Conservation (phyloP, 1,140 invertebrate genomes). For the Monomorium pharaonis region DNA sequence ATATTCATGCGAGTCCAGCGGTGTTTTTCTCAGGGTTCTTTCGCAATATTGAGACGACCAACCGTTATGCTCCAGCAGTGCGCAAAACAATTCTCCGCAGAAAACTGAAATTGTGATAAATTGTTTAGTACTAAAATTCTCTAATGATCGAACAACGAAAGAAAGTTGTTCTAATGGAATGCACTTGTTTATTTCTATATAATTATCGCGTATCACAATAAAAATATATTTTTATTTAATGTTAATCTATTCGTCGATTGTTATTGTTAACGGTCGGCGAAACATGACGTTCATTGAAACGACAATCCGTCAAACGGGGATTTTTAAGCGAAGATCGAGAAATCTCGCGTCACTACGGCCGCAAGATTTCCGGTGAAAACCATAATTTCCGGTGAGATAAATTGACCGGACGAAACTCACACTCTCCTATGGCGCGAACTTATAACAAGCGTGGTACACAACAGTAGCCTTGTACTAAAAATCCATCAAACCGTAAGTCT, state of each 20-base stretch:
- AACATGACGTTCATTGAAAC: not conserved
- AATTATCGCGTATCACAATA: not conserved
- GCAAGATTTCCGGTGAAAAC: slow-evolving; percentile 70
- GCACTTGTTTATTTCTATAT: not conserved
- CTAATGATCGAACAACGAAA: not conserved
- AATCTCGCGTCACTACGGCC: slow-evolving; percentile 50
- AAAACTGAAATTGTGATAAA: slow-evolving; percentile 4
- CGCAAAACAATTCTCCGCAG: not conserved
- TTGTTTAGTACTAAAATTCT: not conserved
- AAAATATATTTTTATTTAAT: not conserved
- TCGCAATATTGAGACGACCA: slow-evolving; percentile 10
- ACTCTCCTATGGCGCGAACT: not conserved
- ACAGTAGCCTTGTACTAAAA: slow-evolving; percentile 67
- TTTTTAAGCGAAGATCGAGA: slow-evolving; percentile 7
- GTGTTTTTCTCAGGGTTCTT: not conserved
- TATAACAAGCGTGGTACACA: slow-evolving; percentile 19
- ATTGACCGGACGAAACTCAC: slow-evolving; percentile 51
- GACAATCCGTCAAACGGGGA: not conserved
- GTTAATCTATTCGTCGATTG: not conserved
- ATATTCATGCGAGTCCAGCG: not conserved
- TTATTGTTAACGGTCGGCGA: not conserved
- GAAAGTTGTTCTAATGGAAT: not conserved
- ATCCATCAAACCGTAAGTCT: slow-evolving; percentile 62
- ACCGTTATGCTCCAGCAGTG: not conserved
- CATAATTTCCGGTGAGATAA: slow-evolving; percentile 72